These are phyloP conservation scores for Atethmia centrago DNA, from an alignment of 2,888 invertebrate genomes.

Conservation along the genomic window DNA sequence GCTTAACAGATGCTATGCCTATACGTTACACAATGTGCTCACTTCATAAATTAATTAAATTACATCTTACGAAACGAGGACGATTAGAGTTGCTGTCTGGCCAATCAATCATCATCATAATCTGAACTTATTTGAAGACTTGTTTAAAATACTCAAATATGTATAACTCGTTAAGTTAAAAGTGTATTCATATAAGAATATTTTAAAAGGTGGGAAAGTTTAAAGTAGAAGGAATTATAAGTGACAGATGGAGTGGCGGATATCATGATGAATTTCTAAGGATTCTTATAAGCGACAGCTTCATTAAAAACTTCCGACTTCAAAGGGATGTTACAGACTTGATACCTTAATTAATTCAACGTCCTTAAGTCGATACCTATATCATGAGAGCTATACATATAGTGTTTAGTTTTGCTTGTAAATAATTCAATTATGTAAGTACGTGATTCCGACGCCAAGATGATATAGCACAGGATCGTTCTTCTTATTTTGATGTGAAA, in stretches of 20 bases:
- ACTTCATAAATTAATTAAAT: slow-evolving; percentile 18
- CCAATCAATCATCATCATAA: slow-evolving; percentile 27
- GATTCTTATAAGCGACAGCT: not conserved
- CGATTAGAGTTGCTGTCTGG: slow-evolving; percentile 13
- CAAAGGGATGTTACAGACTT: slow-evolving; percentile 12
- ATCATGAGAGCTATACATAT: too few species aligned
- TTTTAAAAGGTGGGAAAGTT: slow-evolving; percentile 19
- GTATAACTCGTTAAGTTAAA: not conserved
- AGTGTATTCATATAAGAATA: not conserved
- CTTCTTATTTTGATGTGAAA: slow-evolving; percentile 4
- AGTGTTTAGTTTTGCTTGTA: too few species aligned
- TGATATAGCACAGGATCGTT: not conserved
- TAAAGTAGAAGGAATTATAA: slow-evolving; percentile 1
- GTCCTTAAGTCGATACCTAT: too few species aligned
- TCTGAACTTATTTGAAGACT: slow-evolving; percentile 12
- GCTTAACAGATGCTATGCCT: not conserved
- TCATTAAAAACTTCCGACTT: slow-evolving; percentile 15
- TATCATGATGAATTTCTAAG: slow-evolving; percentile 36
- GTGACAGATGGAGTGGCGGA: slow-evolving; percentile 24
- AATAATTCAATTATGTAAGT: slow-evolving; percentile 6
- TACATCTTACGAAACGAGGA: slow-evolving; percentile 19
- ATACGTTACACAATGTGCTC: not conserved
- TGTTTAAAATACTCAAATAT: slow-evolving; percentile 5
- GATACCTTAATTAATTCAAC: not conserved
- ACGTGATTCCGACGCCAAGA: not conserved